Conservation (phyloP, 37 sponge, comb jelly and placozoan genomes). For the Chondrosia reniformis region DNA sequence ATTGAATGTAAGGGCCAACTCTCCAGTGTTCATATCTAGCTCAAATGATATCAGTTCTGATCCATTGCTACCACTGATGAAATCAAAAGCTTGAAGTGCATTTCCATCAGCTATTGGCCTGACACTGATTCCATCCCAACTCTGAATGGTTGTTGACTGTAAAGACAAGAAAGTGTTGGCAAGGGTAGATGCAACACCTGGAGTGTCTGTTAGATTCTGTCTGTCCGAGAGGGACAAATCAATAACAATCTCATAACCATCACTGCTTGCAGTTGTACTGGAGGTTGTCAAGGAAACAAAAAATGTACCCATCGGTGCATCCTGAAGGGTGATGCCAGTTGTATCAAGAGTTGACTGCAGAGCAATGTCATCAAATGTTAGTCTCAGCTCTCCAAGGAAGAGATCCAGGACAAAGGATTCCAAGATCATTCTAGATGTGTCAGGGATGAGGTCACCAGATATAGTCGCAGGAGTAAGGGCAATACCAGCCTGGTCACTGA, state of each 20-base stretch:
- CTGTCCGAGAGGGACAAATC: slow-evolving; percentile 27
- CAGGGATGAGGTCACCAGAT: slow-evolving; percentile 29
- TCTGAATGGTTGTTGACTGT: slow-evolving; percentile 15
- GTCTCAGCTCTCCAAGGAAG: slow-evolving; percentile 55
- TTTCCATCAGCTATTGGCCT: slow-evolving; percentile 46
- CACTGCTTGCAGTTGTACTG: slow-evolving; percentile 27
- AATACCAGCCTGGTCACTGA: slow-evolving; percentile 57
- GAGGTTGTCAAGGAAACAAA: slow-evolving; percentile 18
- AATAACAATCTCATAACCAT: slow-evolving; percentile 32
- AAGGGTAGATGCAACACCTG: slow-evolving; percentile 41
- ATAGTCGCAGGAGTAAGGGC: slow-evolving; percentile 19
- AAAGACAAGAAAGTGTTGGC: slow-evolving; percentile 54
- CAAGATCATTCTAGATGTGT: slow-evolving; percentile 36
- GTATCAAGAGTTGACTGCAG: slow-evolving; percentile 46
- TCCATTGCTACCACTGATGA: slow-evolving; percentile 60
- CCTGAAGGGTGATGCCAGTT: slow-evolving; percentile 47
- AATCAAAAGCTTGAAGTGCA: slow-evolving; percentile 50
- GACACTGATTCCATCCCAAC: slow-evolving; percentile 32
- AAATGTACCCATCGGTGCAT: slow-evolving; percentile 17
- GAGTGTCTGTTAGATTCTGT: slow-evolving; percentile 1
- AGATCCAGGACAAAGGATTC: slow-evolving; percentile 61
- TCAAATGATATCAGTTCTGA: slow-evolving; percentile 55
- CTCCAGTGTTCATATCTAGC: slow-evolving; percentile 80
- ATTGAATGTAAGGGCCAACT: slow-evolving; percentile 51
- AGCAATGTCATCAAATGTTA: slow-evolving; percentile 81